phyloP scores from a whole-genome alignment of 2,888 invertebrate genomes.

The Chaitophorus viminalis region DNA sequence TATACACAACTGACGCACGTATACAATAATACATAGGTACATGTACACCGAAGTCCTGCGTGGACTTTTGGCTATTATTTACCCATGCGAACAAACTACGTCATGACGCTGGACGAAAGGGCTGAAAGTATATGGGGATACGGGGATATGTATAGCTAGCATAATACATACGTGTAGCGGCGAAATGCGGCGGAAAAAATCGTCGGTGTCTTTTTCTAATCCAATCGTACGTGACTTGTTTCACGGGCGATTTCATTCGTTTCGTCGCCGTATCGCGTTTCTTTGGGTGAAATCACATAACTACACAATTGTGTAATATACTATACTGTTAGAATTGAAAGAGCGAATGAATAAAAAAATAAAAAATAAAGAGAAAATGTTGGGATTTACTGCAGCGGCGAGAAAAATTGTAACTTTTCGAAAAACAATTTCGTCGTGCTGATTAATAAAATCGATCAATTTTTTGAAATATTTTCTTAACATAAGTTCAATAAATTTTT shows the following conservation, averaged over 20 bases:
- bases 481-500: too few species aligned
- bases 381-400: not conserved
- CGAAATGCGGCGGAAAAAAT: constrained; percentile 46
- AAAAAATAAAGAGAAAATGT: not conserved
- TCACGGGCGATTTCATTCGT: constrained; percentile 36
- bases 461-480: too few species aligned
- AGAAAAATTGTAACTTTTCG: too few species aligned
- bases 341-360: not conserved
- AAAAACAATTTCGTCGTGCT: too few species aligned
- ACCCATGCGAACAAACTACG: constrained; percentile 14
- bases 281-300: constrained; percentile 17
- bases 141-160: not conserved
- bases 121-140: not conserved
- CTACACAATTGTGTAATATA: not conserved
- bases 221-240: constrained; percentile 51
- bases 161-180: not conserved
- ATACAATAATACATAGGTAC: not conserved
- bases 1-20: not conserved
- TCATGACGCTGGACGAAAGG: not conserved
- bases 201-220: constrained; percentile 54
- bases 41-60: not conserved
- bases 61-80: constrained; percentile 30
- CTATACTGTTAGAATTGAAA: not conserved
- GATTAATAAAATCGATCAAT: too few species aligned
- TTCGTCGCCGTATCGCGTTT: constrained; percentile 16